Base-by-base conservation (phyloP, 2,113 vertebrate genomes). In the Catharus fuscescens region DNA sequence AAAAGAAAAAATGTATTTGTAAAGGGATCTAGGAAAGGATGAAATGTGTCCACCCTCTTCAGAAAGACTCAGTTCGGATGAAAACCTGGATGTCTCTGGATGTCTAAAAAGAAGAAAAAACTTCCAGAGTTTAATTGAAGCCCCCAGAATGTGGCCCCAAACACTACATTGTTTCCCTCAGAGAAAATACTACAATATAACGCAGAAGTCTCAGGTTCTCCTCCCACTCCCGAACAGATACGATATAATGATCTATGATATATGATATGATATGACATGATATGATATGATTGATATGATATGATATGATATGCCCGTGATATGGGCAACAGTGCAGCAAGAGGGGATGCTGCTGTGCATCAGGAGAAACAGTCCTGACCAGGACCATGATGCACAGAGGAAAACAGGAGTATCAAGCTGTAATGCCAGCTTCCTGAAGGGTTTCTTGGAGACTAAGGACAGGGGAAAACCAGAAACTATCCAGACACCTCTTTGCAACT, bases 321-420 rank as follows among this genome's bases (percentile, higher is more conserved):
- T 6, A 21, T 1, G 7, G 47, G n/a, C 0, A 0, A 53, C 2
- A 34, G 38, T 2, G 0, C 38, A 87, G 88, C 57, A 67, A 31
- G 54, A 50, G 38, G 20, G 14, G 31, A 70, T 54, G 42, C 25
- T 88, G 50, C 62, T 88, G 21, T 57, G n/a, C 62, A 36, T 44
- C 34, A 56, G 40, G 31, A 73, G 17, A 57, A 69, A 18, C 9
- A 60, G 31, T 45, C 40, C 82, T 77, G 36, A n/a, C 21, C 9
- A 5, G 32, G 31, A 67, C 24, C 0, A 0, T 9, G 29, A 65
- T 14, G 24, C 36, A 53, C 36, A 76, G 71, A 80, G 17, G 32
- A 59, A 73, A 80, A 73, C 0, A 5, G 8, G 34, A 66, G 8
- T 48, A 86, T 36, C 42, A n/a, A 50, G 42, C 42, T 47, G 18